phyloP scores from a whole-genome alignment of 2,797 vertebrate genomes.

The Rhinoraja longicauda region DNA sequence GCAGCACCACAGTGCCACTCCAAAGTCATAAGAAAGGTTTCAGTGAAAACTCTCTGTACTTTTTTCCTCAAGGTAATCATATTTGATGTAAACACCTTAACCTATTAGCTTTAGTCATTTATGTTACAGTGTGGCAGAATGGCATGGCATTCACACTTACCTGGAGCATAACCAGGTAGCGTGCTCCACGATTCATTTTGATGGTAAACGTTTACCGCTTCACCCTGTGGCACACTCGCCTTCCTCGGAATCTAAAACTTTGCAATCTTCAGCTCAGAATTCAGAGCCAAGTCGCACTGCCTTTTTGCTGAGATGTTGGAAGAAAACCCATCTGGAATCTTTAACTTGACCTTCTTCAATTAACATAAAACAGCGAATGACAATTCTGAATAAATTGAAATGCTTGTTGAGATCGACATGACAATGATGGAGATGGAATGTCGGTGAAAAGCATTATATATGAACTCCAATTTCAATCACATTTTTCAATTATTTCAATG shows the following conservation, averaged over 20 bases:
- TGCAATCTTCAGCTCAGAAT: neutral
- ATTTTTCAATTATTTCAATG: constrained; percentile 24
- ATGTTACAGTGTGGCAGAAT: neutral
- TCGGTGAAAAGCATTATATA: neutral
- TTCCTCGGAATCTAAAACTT: neutral
- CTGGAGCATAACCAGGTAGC: neutral
- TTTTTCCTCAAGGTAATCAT: neutral
- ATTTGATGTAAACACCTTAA: neutral
- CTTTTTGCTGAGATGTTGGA: neutral
- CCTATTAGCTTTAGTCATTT: neutral
- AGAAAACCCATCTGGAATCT: no score
- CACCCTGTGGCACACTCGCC: neutral
- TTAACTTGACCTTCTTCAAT: no score
- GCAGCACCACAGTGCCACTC: no score
- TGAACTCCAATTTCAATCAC: constrained; percentile 19
- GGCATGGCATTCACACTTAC: neutral
- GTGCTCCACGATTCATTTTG: neutral
- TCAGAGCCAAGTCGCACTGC: neutral
- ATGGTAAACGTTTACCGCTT: neutral
- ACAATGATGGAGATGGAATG: neutral
- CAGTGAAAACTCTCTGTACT: neutral
- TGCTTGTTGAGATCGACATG: neutral
- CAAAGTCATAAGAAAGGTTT: neutral
- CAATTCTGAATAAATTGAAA: neutral
- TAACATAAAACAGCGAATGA: no score